A percentile compares a stretch with the other conserved stretches of the same genome.
These are phyloP conservation scores for Epinotia brunnichana DNA, from an alignment of 2,888 invertebrate species.

Conservation along the genomic window DNA sequence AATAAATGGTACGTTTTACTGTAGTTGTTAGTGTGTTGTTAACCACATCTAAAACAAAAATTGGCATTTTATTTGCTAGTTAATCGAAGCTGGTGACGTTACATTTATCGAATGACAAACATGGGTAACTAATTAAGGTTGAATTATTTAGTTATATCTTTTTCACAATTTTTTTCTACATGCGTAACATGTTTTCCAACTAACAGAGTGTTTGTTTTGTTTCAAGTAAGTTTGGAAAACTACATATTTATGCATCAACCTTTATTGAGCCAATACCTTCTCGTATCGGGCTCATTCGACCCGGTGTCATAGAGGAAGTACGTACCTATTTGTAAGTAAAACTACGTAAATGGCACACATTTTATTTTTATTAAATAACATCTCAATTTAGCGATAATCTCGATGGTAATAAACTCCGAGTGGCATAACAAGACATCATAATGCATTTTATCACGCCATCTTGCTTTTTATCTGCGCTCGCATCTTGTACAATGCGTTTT, in stretches of 20 bases:
- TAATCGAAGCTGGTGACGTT: too few relatives aligned
- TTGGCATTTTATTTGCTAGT: too few relatives aligned
- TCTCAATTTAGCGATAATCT: slow-evolving; percentile 40
- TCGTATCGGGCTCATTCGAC: background rate
- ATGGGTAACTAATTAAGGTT: too few relatives aligned
- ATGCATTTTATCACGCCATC: slow-evolving; percentile 41
- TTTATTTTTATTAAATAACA: slow-evolving; percentile 31
- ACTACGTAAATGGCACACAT: background rate
- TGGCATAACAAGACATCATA: slow-evolving; percentile 43
- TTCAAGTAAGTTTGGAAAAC: slow-evolving; percentile 23
- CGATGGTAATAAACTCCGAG: slow-evolving; percentile 35
- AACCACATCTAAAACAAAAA: too few relatives aligned
- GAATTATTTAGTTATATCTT: background rate
- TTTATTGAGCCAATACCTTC: background rate
- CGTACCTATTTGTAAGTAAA: slow-evolving; percentile 1
- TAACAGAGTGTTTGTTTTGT: background rate
- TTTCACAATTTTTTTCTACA: too few relatives aligned
- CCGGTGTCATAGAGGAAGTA: background rate
- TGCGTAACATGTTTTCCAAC: too few relatives aligned
- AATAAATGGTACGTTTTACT: too few relatives aligned
- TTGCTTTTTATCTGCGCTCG: slow-evolving; percentile 30
- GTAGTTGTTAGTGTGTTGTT: too few relatives aligned
- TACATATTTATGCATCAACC: background rate
- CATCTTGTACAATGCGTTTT: slow-evolving; percentile 31
- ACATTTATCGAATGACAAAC: background rate